Evolutionary conservation across 2,888 invertebrate genomes (phyloP).

Genomic region (Lysandra bellargus): DNA sequence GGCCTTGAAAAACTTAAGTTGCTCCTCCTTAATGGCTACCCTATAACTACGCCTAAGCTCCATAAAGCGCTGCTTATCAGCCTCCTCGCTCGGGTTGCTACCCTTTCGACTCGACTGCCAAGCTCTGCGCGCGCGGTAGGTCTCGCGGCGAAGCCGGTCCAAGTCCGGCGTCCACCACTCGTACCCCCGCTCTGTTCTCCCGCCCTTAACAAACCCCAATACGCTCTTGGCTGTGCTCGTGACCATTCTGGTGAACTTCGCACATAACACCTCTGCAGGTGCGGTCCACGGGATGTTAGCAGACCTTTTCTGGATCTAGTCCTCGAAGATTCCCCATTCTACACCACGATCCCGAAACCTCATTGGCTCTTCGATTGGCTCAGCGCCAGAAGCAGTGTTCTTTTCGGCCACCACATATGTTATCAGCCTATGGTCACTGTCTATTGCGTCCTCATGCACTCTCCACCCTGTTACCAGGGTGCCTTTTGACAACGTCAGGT

Average conservation of each 20-base stretch:
- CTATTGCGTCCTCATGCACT: slow-evolving; percentile 27
- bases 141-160: slow-evolving; percentile 31
- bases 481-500: slow-evolving; percentile 40
- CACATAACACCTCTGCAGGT: slow-evolving; percentile 22
- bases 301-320: background rate
- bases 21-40: slow-evolving; percentile 34
- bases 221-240: slow-evolving; percentile 30
- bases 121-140: background rate
- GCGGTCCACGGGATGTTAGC: background rate
- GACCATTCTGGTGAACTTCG: slow-evolving; percentile 21
- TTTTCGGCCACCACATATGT: no score
- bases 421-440: background rate
- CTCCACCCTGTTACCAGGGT: slow-evolving; percentile 35
- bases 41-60: slow-evolving; percentile 30
- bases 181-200: slow-evolving; percentile 29
- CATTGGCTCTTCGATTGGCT: no score
- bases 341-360: no score
- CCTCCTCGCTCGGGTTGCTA: no score
- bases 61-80: background rate
- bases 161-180: slow-evolving; percentile 40
- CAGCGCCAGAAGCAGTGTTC: no score
- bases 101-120: no score
- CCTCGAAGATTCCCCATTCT: no score
- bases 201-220: slow-evolving; percentile 27
- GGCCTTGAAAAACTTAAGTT: slow-evolving; percentile 17